Base-by-base conservation (phyloP, 2,113 vertebrate species). In the Elgaria multicarinata region DNA sequence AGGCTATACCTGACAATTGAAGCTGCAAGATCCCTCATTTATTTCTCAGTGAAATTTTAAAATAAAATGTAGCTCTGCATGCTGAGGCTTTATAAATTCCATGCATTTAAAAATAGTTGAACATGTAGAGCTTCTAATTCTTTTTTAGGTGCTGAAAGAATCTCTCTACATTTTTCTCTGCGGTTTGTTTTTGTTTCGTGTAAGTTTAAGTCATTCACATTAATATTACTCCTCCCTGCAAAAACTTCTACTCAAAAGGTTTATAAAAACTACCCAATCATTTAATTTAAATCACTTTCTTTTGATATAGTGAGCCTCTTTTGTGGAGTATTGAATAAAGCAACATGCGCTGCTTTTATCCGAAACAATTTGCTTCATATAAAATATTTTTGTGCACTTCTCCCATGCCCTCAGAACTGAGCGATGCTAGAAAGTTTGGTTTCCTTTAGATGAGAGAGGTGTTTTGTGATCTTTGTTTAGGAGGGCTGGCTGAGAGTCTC, bases 11-110 rank as follows among this genome's bases (percentile, higher is more conserved):
- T 53, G 71, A 74, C 28, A 1, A 55, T 90, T 77, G 86, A 88
- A 85, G 76, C 88, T 58, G 50, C 89, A 91, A n/a, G 82, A 80
- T 20, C 50, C 79, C 46, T 78, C 33, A 58, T 86, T 84, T 90
- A 81, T 82, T 93, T 72, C 36, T 87, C n/a, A 83, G 6, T 82
- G 76, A 92, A 89, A 83, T 83, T 75, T 64, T 87, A 80, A 95
- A 95, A 64, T 72, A 83, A 94, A 72, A 2, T 86, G 7, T 14
- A 13, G 14, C 46, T 85, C 80, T 94, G 89, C 31, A 85, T 88
- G 69, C 67, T 93, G 88, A 44, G n/a, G 42, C 74, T 92, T 62
- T 67, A 44, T 90, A 89, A 93, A 85, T 55, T n/a, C 4, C 26
- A 42, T 74, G 76, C 44, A 58, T 50, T 86, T 33, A 87, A 79